These are phyloP conservation scores for Zoanthus solanderi DNA, from an alignment of 92 coral and sea anemone genomes.

Conservation along the genomic window DNA sequence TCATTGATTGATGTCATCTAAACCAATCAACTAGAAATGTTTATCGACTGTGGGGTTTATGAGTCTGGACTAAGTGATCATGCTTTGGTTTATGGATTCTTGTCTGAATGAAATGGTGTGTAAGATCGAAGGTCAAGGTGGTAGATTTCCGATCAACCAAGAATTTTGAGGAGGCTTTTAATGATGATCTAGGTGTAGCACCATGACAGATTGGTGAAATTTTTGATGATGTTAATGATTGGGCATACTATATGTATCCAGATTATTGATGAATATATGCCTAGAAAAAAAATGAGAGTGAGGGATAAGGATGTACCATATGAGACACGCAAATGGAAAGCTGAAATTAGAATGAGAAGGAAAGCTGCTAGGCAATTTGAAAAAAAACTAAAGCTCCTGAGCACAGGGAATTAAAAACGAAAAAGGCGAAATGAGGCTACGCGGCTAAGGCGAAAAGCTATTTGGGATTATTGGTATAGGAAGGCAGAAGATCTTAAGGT, in stretches of 20 bases:
- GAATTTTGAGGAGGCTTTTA: background rate
- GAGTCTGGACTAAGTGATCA: too few relatives aligned
- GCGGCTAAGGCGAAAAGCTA: conserved; percentile 32
- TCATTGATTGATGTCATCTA: too few relatives aligned
- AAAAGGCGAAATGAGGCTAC: conserved; percentile 38
- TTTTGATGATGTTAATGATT: background rate
- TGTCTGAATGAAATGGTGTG: background rate
- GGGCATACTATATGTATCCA: background rate
- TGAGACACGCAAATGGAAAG: conserved; percentile 41
- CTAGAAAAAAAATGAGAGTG: background rate
- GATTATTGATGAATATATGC: background rate
- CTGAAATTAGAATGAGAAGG: conserved; percentile 33
- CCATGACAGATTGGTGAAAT: background rate
- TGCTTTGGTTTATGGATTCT: too few relatives aligned
- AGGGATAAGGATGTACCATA: conserved; percentile 38
- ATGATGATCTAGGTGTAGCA: background rate
- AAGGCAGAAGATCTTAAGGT: conserved; percentile 40
- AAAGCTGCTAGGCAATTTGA: conserved; percentile 46
- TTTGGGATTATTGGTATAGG: conserved; percentile 37
- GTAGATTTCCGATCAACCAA: background rate
- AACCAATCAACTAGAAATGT: too few relatives aligned
- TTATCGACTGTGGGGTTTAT: too few relatives aligned
- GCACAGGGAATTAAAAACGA: background rate
- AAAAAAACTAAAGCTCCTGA: background rate
- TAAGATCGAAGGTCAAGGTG: background rate